Conservation (phyloP, 2,113 vertebrate species). For the Pseudois nayaur region DNA sequence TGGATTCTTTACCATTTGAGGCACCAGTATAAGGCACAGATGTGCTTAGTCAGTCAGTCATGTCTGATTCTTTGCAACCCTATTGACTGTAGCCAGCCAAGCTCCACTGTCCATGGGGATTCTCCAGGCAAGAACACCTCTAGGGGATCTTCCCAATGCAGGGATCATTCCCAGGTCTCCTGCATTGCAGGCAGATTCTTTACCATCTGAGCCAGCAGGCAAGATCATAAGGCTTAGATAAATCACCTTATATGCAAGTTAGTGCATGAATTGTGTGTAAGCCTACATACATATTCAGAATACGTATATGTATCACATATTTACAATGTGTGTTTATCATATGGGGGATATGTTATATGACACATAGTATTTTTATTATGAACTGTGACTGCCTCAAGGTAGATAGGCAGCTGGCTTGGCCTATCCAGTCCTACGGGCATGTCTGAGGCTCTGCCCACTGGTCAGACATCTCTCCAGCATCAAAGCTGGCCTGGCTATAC, state of each 20-base stretch:
- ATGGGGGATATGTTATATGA: background rate
- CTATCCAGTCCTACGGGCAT: background rate
- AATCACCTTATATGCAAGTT: background rate
- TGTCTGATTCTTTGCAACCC: background rate
- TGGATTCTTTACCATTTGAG: background rate
- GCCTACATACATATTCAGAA: background rate
- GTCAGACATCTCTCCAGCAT: background rate
- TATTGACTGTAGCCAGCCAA: background rate
- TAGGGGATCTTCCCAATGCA: background rate
- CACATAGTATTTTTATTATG: background rate
- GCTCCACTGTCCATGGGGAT: background rate
- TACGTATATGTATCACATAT: background rate
- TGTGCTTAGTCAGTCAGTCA: background rate
- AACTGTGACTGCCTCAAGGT: background rate
- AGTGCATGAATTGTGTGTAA: background rate
- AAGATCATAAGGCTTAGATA: background rate
- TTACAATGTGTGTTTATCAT: background rate
- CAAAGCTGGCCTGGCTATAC: background rate
- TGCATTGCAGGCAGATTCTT: background rate
- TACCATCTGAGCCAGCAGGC: background rate
- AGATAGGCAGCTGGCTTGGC: background rate
- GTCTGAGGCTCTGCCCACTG: background rate
- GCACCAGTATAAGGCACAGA: background rate
- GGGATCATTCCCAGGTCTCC: background rate
- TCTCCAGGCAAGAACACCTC: background rate